Evolutionary conservation across 30 jellyfish, hydroid and myxozoan genomes (phyloP), one percentile per base, ranked within the genome.

Genomic region (Pelagia noctiluca): DNA sequence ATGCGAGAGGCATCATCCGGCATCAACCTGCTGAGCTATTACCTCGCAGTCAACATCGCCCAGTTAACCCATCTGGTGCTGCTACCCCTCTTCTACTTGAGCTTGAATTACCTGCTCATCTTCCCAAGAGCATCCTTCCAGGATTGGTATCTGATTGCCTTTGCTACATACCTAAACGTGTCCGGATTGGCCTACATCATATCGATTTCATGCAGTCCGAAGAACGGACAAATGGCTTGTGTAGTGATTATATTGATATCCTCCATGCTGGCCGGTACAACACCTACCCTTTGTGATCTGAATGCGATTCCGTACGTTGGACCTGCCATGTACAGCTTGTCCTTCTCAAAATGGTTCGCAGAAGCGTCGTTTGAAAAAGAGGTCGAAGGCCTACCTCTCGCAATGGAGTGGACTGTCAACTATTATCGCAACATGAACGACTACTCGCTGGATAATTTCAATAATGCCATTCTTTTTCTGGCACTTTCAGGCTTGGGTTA

Each of bases 11-110:
- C 52, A 12, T 19, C 21, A 1, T 36, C 79, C 7, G 79, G 79
- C 25, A 29, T 66, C 61, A 36, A 46, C 10, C 16, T 66, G 1
- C 4, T 32, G 61, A 66, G 79, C 25, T 66, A 66, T 46, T 66
- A 66, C 79, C 60, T 66, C 61, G 79, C 79, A 4, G 79, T 66
- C 13, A 46, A 66, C 10, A 19, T 31, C 12, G n/a, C 79, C 29
- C 52, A 66, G 10, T 21, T 66, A 1, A 54, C 79, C 1, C 79
- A 66, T 31, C 49, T 66, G 3, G 3, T 66, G 13, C 29, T 33
- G 12, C 79, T 66, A 3, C 79, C 79, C 2, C n/a, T 66, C 1
- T 54, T 60, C 28, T 66, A 66, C 35, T 32, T 66, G 12, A 29
- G 61, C 60, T 33, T 66, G 79, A 66, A 66, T 60, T 66, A 66